Percentiles rank a stretch among this genome's conserved stretches.
phyloP scores from a whole-genome alignment of 1,140 invertebrate species.

The Megalonaias nervosa region DNA sequence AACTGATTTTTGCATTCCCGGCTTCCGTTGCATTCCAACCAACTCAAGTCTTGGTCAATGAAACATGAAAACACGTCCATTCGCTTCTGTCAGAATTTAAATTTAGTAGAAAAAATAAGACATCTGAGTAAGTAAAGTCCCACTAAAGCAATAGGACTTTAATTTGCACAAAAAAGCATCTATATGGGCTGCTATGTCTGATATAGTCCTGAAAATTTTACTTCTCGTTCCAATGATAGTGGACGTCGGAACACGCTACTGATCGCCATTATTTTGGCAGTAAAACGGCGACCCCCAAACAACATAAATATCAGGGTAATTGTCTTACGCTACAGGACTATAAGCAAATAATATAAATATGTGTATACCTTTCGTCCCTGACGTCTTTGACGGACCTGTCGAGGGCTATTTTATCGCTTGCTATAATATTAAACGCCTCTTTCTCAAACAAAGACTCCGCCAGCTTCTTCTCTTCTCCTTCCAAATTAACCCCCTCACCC shows the following conservation, averaged over 20 bases:
- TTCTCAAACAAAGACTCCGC: constrained; percentile 76
- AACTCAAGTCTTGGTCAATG: too few relatives aligned
- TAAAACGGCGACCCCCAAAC: too few relatives aligned
- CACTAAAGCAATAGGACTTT: background rate
- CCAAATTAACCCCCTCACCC: constrained; percentile 53
- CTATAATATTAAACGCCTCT: constrained; percentile 91
- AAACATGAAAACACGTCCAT: background rate
- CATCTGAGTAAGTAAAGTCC: background rate
- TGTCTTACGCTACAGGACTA: background rate
- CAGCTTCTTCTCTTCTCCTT: constrained; percentile 55
- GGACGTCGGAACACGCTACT: background rate
- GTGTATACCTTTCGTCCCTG: constrained; percentile 79
- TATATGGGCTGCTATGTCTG: too few relatives aligned
- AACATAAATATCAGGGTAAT: too few relatives aligned
- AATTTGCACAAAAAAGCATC: too few relatives aligned
- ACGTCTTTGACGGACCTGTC: constrained; percentile 88
- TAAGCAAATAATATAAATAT: background rate
- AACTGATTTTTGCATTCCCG: background rate
- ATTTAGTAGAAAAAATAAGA: background rate
- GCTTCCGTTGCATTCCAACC: background rate
- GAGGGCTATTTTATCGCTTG: constrained; percentile 90
- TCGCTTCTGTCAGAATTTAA: background rate
- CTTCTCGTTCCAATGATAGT: background rate
- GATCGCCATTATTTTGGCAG: too few relatives aligned
- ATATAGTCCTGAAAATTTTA: background rate